Evolutionary conservation across 2,113 vertebrate genomes (phyloP), one percentile per base, ranked within the genome.

Genomic region (Hymenochirus boettgeri): DNA sequence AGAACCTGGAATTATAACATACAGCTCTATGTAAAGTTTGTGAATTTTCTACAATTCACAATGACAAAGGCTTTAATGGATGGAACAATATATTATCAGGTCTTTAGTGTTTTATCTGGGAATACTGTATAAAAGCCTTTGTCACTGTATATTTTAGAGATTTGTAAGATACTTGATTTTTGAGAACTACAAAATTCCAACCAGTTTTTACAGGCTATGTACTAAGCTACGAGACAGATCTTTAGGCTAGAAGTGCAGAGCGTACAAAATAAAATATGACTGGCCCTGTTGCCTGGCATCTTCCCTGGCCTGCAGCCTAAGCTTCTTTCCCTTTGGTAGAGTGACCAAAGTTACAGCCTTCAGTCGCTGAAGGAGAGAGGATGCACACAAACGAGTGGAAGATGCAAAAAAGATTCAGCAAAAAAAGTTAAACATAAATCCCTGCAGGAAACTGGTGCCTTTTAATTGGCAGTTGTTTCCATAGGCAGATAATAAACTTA

Each of bases 381-480:
- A 57, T 8, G 22, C 2, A 52, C 21, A 4, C 23, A 24, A 26
- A 1, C 9, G 11, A 13, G 50, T 17, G 15, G 15, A 13, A 52
- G 24, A 52, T 11, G 15, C 7, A 23, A 56, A 12, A 23, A 52
- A 23, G 29, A 46, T 64, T 21, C 52, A 47, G 52, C 47, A 45
- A 47, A 66, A 54, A 58, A 66, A 57, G 63, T 66, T 22, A 58
- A 58, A 51, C 63, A 57, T 58, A 33, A 35, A 66, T 51, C 54
- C 46, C 63, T 66, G 63, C 54, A 66, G 55, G 55, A 58, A 46
- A 58, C 63, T 66, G 63, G 63, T 58, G 45, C 29, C 27, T 66
- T 64, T 55, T 66, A 58, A 66, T 58, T 66, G 54, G 63, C 63
- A 57, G 54, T 25, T 29, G 3, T 55, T 55, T 42, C 51, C 62